A percentile compares a stretch with the other conserved stretches of the same genome.
Evolutionary conservation across 2,113 vertebrate genomes (phyloP).

Genomic region (Chrysemys picta): DNA sequence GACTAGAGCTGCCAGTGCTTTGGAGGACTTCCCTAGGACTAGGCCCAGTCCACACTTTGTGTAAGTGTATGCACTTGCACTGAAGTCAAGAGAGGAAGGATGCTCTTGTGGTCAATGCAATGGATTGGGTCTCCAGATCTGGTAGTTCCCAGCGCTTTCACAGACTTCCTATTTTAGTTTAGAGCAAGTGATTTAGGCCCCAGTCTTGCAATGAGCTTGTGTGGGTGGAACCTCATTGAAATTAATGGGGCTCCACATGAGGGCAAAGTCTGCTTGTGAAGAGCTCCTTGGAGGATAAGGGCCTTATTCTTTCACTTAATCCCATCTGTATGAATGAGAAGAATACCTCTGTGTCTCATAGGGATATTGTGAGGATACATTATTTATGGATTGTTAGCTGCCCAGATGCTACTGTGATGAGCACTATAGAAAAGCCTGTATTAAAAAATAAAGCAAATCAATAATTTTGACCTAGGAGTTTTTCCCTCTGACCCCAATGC

Average conservation of each 20-base stretch:
- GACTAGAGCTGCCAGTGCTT: no score
- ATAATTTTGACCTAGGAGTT: not conserved
- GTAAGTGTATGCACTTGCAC: not conserved
- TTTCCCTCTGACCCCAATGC: not conserved
- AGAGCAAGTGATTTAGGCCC: not conserved
- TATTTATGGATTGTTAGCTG: rapidly evolving
- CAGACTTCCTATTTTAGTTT: not conserved
- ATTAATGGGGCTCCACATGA: no score
- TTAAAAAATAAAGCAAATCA: not conserved
- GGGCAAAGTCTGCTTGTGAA: not conserved
- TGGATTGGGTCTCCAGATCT: not conserved
- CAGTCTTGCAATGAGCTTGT: not conserved
- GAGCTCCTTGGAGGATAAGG: not conserved
- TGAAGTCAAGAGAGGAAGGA: not conserved
- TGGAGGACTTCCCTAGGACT: no score
- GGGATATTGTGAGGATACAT: not conserved
- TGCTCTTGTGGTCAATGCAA: not conserved
- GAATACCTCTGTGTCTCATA: not conserved
- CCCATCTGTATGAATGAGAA: rapidly evolving
- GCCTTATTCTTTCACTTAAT: not conserved
- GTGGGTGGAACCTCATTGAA: not conserved
- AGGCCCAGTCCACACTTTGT: not conserved
- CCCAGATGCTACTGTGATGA: not conserved
- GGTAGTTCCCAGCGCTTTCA: rapidly evolving
- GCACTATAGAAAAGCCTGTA: not conserved